Conservation (phyloP, 2,113 vertebrate species). For the Struthio camelus region DNA sequence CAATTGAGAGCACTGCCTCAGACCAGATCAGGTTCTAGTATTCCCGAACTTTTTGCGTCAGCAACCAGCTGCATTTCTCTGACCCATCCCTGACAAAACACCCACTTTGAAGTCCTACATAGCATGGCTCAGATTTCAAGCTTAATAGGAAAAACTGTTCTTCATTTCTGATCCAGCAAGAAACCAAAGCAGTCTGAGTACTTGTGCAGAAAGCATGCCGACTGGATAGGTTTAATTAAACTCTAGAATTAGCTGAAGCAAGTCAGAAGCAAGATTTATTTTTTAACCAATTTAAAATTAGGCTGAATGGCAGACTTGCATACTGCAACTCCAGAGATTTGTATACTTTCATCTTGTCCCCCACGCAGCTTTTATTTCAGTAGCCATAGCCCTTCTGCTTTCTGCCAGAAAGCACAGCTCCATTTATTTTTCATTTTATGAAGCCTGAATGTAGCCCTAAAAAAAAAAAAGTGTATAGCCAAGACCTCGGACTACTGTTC, state of each 20-base stretch:
- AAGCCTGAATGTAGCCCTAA: background rate
- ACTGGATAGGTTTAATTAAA: background rate
- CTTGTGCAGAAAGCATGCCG: background rate
- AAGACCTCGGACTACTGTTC: background rate
- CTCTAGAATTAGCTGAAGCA: background rate
- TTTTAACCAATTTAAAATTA: slow-evolving; percentile 34
- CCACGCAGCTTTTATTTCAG: background rate
- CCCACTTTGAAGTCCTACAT: background rate
- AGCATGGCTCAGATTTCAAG: slow-evolving; percentile 11
- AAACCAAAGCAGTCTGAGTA: background rate
- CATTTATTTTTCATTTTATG: background rate
- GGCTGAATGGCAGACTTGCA: background rate
- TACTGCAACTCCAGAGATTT: background rate
- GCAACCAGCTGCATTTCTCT: background rate
- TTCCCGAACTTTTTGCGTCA: background rate
- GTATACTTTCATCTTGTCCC: background rate
- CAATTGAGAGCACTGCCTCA: background rate
- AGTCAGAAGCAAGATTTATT: background rate
- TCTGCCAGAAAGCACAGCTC: background rate
- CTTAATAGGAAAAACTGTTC: background rate
- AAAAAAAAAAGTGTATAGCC: background rate
- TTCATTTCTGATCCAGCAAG: background rate
- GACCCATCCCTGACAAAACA: slow-evolving; percentile 9
- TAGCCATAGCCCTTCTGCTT: background rate
- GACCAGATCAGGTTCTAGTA: background rate